Percentiles rank a stretch among this genome's conserved stretches.
These are phyloP conservation scores for Zingel zingel DNA, from an alignment of 2,113 vertebrate species.

Conservation along the genomic window DNA sequence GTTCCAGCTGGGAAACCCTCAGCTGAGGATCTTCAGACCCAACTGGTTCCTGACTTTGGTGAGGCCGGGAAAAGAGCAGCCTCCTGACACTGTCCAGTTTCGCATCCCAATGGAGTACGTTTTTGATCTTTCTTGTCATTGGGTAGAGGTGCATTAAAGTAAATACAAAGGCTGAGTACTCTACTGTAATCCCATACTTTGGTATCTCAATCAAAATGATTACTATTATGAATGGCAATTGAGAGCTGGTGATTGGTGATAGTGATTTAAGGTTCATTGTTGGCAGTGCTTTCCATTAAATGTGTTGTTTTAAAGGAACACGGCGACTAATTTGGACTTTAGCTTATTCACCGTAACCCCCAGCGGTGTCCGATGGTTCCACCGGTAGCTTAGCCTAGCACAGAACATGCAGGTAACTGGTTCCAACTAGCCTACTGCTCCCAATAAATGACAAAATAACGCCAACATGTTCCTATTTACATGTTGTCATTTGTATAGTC, in stretches of 20 bases:
- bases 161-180: neutral
- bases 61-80: constrained; percentile 90
- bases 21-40: constrained; percentile 94
- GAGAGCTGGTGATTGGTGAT: neutral
- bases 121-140: neutral
- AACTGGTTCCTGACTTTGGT: constrained; percentile 92
- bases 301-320: too few relatives aligned
- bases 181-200: neutral
- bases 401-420: too few relatives aligned
- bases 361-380: too few relatives aligned
- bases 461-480: too few relatives aligned
- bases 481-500: too few relatives aligned
- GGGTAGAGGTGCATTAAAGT: neutral
- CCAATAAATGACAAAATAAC: too few relatives aligned
- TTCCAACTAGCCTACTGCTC: too few relatives aligned
- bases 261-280: too few relatives aligned
- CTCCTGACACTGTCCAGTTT: constrained; percentile 93
- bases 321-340: too few relatives aligned
- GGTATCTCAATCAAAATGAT: neutral
- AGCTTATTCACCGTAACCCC: too few relatives aligned
- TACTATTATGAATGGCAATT: neutral
- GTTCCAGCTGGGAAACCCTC: constrained; percentile 93
- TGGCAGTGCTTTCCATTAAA: neutral
- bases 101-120: constrained; percentile 96
- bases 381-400: too few relatives aligned